Base-by-base conservation (phyloP, 2,888 invertebrate species). In the Synergus gifuensis region DNA sequence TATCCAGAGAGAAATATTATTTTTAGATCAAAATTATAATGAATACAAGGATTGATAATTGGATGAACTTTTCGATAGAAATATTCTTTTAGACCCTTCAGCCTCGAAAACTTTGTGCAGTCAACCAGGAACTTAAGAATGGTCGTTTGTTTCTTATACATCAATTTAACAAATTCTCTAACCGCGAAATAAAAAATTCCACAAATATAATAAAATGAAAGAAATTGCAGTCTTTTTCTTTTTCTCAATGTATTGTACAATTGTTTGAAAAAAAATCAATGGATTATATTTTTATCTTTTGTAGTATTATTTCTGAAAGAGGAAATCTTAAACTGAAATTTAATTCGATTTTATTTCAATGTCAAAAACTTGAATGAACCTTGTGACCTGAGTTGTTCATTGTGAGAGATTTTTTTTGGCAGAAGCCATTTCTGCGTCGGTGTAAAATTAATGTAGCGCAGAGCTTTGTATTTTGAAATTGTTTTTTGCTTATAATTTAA, bases 21-120 rank as follows among this genome's bases (percentile, higher is more conserved):
- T 54, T n/a, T n/a, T 54, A 8, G 4, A 54, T 8, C n/a, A 54
- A n/a, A 8, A n/a, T 54, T 7, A 54, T 54, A n/a, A 58, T 58
- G 36, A 69, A 69, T 49, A 49, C 49, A 69, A 49, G 49, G 46
- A 69, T 28, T 69, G 36, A 36, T 49, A 16, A 46, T 69, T 67
- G 18, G 42, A 49, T 49, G 9, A 69, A 36, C 16, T 9, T 14
- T 28, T 69, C 1, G 4, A 49, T 69, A 46, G n/a, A 40, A 54
- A 46, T 18, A 9, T 8, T 9, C 22, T 73, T n/a, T 36, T 73
- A 73, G 54, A 73, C 49, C 40, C 40, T 73, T 54, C n/a, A 73
- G 16, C 54, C 54, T 73, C 73, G 73, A 73, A 73, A 73, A 73
- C 4, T 73, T 36, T 73, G 73, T 73, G 73, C 54, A 73, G 54